Conservation (phyloP, 2,888 invertebrate genomes). For the Cheilosia soror region DNA sequence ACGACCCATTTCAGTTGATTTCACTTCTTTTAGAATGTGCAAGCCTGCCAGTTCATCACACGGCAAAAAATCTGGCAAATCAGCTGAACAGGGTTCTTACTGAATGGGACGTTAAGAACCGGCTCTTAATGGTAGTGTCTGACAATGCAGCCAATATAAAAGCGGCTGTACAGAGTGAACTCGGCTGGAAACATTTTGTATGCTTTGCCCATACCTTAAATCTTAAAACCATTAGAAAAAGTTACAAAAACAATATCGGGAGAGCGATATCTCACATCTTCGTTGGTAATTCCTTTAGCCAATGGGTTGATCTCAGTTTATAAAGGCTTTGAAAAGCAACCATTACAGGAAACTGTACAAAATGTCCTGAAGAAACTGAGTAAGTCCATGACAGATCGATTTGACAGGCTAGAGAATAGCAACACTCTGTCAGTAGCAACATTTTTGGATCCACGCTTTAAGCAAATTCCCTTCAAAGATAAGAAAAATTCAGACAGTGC, state of each 20-base stretch:
- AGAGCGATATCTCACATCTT: background rate
- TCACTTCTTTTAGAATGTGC: slow-evolving; percentile 21
- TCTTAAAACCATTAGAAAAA: slow-evolving; percentile 15
- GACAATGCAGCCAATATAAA: slow-evolving; percentile 68
- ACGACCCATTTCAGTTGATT: slow-evolving; percentile 10
- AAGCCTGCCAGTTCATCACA: slow-evolving; percentile 25
- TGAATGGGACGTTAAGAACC: slow-evolving; percentile 42
- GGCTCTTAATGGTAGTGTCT: slow-evolving; percentile 76
- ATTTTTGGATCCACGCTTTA: slow-evolving; percentile 18
- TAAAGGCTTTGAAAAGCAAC: no score
- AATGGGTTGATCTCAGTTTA: background rate
- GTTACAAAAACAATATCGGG: background rate
- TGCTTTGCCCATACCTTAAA: slow-evolving; percentile 75
- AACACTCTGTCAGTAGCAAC: slow-evolving; percentile 1
- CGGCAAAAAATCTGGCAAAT: background rate
- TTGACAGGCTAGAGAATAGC: background rate
- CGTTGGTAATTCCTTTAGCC: background rate
- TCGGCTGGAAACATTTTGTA: slow-evolving; percentile 74
- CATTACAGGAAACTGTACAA: no score
- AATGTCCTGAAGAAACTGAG: no score
- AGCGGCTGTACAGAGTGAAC: slow-evolving; percentile 59
- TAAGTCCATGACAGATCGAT: no score
- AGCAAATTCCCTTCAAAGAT: slow-evolving; percentile 3
- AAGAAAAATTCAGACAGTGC: slow-evolving; percentile 8
- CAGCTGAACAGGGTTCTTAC: background rate